phyloP scores from a whole-genome alignment of 2,113 vertebrate species.

The Nyctibius bracteatus region DNA sequence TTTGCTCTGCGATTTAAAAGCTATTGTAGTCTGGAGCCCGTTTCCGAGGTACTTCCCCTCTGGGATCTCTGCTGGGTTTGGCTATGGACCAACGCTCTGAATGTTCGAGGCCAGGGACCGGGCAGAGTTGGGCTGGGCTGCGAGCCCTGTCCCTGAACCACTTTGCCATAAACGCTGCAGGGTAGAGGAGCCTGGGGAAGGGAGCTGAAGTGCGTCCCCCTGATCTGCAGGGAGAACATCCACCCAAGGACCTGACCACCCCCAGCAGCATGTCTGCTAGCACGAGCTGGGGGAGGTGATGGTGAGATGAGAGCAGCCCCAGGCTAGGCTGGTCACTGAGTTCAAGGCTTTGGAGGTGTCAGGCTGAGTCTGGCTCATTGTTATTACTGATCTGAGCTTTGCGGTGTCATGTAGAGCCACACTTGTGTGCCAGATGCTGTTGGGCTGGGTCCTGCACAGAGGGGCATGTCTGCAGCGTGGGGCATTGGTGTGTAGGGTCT shows the following conservation, averaged over 20 bases:
- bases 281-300: not conserved
- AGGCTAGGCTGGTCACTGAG: not conserved
- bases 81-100: not conserved
- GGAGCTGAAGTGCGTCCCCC: not conserved
- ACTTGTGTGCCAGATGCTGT: not conserved
- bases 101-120: not conserved
- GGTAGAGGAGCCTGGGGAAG: not conserved
- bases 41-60: conserved; percentile 62
- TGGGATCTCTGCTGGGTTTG: conserved; percentile 46
- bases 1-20: conserved; percentile 24
- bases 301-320: not conserved
- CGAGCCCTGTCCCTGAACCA: not conserved
- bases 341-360: not conserved
- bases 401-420: not conserved
- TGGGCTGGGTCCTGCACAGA: not conserved
- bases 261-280: not conserved
- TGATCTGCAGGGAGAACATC: not conserved
- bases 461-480: not conserved
- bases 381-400: not conserved
- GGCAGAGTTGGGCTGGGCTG: not conserved
- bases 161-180: not conserved
- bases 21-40: conserved; percentile 54
- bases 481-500: accelerated
- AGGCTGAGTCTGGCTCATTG: not conserved
- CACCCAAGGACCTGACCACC: not conserved